Evolutionary conservation across 2,888 invertebrate species (phyloP), one percentile per base, ranked within the genome.

Genomic region (Dolomedes plantarius): DNA sequence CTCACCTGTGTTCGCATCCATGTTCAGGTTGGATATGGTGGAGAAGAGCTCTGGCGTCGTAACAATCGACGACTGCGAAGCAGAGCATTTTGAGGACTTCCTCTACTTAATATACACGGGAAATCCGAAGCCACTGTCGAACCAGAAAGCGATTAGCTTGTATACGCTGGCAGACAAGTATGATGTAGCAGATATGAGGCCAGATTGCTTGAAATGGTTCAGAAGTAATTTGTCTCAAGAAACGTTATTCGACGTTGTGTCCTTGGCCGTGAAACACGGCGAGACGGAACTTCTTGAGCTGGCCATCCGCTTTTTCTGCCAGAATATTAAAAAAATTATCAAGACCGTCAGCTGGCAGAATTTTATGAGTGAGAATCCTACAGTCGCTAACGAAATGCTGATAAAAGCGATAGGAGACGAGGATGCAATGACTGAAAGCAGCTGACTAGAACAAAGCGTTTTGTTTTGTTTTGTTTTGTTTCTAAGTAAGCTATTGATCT

Each of bases 91-190:
- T 27, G 68, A 77, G 16, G 68, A 77, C 27, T 50, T 77, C 28
- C 69, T 77, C 11, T 13, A 50, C 5, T 77, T 77, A 56, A n/a
- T 79, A 11, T 79, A 79, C 27, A 41, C 31, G 0, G 79, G 72
- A 0, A 64, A 41, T 0, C 56, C 78, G 0, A 31, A 31, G 19
- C 16, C 31, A 3, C 0, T 78, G 19, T 62, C 69, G 0, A 0
- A 28, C 2, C 29, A 62, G 1, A 71, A 78, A n/a, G 62, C 69
- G 1, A 28, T 62, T 0, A 36, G 36, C 1, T 46, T 78, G 16
- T 78, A 32, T 16, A 36, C 13, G 3, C 50, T 36, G 13, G 69
- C 69, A 1, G 71, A 78, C 19, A 56, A 29, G 5, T 78, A 78
- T 41, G 28, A 39, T 2, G 11, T 78, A n/a, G 39, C 69, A 27